Percentiles rank a stretch among this genome's conserved stretches.
phyloP scores from a whole-genome alignment of 2,797 vertebrate species.

The Naso thynnoides region DNA sequence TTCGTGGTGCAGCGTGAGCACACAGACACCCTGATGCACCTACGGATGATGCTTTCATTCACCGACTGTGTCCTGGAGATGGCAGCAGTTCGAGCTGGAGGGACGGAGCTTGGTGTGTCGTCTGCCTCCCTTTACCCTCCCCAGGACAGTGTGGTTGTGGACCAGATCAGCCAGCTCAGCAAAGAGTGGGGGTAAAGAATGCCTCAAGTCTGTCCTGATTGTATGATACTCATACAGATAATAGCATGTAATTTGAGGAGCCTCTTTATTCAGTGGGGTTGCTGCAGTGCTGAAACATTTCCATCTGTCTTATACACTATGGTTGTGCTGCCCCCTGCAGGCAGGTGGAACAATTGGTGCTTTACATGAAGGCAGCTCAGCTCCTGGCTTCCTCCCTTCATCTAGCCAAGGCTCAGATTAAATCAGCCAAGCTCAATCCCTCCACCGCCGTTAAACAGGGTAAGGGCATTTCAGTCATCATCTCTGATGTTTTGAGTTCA shows the following conservation, averaged over 20 bases:
- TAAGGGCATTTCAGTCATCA: constrained; percentile 54
- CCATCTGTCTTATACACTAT: not conserved
- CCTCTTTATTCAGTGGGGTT: constrained; percentile 9
- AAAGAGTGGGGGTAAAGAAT: constrained; percentile 94
- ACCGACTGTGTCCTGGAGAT: constrained; percentile 96
- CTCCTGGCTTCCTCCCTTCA: constrained; percentile 95
- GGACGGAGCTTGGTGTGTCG: constrained; percentile 89
- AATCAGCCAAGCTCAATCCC: constrained; percentile 94
- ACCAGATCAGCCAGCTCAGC: constrained; percentile 98
- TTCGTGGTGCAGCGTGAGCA: constrained; percentile 89
- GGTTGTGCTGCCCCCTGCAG: constrained; percentile 79
- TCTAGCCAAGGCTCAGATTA: constrained; percentile 96
- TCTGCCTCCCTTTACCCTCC: constrained; percentile 92
- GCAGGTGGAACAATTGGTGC: constrained; percentile 96
- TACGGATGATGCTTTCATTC: constrained; percentile 95
- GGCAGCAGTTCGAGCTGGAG: constrained; percentile 88
- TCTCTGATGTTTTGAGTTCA: not conserved
- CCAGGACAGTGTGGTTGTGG: constrained; percentile 96
- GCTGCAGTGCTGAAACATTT: constrained; percentile 10
- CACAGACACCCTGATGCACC: constrained; percentile 94
- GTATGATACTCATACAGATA: not conserved
- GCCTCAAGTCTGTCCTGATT: not conserved
- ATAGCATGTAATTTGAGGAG: not conserved
- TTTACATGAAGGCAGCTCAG: constrained; percentile 97
- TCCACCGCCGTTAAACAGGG: constrained; percentile 97